Conservation (phyloP, 2,888 invertebrate species). For the Microctonus aethiopoides region DNA sequence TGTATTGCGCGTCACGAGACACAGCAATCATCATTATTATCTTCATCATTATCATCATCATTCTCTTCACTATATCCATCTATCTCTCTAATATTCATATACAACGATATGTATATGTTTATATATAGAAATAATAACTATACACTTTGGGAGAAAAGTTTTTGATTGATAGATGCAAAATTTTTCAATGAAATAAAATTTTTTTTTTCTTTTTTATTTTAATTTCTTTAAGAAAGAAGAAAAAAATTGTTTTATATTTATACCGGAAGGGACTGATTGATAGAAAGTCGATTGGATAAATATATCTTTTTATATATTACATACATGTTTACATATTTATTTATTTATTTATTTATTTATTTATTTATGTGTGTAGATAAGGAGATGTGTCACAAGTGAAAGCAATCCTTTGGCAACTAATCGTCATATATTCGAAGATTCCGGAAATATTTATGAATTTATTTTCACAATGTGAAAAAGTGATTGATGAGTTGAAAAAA, state of each 20-base stretch:
- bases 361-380: not conserved
- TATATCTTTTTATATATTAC: not conserved
- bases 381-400: conserved; percentile 17
- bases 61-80: not conserved
- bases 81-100: not conserved
- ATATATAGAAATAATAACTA: too few relatives aligned
- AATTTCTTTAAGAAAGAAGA: too few relatives aligned
- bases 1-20: conserved; percentile 11
- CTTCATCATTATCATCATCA: not conserved
- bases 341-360: not conserved
- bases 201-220: not conserved
- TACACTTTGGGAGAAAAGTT: not conserved
- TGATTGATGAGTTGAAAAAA: not conserved
- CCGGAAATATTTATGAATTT: conserved; percentile 1
- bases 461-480: not conserved
- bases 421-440: not conserved
- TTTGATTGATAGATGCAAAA: not conserved
- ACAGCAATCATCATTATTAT: conserved; percentile 7
- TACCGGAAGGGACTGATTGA: conserved; percentile 11
- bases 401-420: not conserved
- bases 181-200: not conserved
- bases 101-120: too few relatives aligned
- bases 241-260: not conserved
- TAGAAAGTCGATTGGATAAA: conserved; percentile 12
- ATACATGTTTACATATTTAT: not conserved